A percentile compares a stretch with the other conserved stretches of the same genome.
Conservation (phyloP, 2,113 vertebrate species). For the Notothenia coriiceps region DNA sequence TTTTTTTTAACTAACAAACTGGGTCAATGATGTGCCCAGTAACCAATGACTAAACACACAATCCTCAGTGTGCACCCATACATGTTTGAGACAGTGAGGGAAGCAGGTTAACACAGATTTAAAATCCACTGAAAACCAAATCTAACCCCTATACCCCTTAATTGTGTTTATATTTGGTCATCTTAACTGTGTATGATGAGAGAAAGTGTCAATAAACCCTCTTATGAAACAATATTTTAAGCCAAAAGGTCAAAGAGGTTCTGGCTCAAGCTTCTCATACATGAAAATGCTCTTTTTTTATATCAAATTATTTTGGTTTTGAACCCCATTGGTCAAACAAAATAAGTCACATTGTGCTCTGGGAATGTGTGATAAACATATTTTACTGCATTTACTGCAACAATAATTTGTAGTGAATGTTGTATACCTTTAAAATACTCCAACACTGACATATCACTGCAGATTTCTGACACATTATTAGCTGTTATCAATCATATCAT, state of each 20-base stretch:
- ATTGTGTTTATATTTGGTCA: background rate
- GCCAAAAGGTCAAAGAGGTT: background rate
- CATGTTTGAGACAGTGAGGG: conserved; percentile 4
- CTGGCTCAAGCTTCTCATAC: background rate
- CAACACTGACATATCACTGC: background rate
- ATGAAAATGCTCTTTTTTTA: background rate
- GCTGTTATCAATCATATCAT: background rate
- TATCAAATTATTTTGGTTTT: background rate
- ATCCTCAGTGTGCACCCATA: conserved; percentile 12
- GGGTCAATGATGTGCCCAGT: conserved; percentile 25
- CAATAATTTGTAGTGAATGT: background rate
- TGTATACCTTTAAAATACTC: background rate
- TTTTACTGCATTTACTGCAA: background rate
- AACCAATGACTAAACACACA: conserved; percentile 36
- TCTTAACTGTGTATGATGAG: background rate
- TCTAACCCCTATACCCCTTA: background rate
- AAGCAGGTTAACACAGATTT: conserved; percentile 18
- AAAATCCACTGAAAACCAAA: conserved; percentile 5
- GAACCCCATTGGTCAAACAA: background rate
- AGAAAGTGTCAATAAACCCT: background rate
- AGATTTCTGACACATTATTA: background rate
- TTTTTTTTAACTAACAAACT: conserved; percentile 18
- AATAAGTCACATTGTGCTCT: background rate
- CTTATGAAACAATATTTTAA: background rate
- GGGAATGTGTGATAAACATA: background rate